phyloP scores from a whole-genome alignment of 2,113 vertebrate genomes.

The Tenebrosternarchus preto region DNA sequence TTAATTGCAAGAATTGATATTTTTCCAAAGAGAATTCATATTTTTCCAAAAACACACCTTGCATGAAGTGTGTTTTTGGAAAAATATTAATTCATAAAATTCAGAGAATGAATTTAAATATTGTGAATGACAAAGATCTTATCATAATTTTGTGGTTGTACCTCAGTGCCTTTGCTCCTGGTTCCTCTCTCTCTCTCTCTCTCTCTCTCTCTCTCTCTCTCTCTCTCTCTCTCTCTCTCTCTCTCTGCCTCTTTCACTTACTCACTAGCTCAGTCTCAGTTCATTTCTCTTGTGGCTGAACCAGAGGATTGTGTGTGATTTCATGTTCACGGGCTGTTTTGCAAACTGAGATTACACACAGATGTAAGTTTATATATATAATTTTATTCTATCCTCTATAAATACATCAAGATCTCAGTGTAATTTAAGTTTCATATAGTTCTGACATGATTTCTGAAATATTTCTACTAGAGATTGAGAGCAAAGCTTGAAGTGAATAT shows the following conservation, averaged over 20 bases:
- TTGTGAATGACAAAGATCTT: conserved; percentile 49
- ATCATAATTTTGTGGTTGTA: conserved; percentile 33
- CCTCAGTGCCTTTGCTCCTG: background rate
- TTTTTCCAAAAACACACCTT: too few species aligned
- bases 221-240: background rate
- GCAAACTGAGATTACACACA: background rate
- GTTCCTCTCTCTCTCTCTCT: conserved; percentile 21
- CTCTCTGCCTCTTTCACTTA: background rate
- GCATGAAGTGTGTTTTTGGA: too few species aligned
- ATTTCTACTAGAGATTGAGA: too few species aligned
- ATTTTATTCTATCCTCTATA: too few species aligned
- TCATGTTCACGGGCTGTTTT: too few species aligned
- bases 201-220: conserved; percentile 14
- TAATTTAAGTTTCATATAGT: too few species aligned
- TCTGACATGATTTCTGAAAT: too few species aligned
- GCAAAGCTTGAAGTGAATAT: too few species aligned
- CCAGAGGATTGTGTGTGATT: background rate
- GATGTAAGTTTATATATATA: conserved; percentile 14
- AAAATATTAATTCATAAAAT: conserved; percentile 18
- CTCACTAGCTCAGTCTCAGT: background rate
- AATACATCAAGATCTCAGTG: too few species aligned
- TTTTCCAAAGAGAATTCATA: too few species aligned
- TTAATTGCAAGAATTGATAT: too few species aligned
- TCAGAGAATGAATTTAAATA: conserved; percentile 1
- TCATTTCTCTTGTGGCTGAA: background rate